phyloP scores from a whole-genome alignment of 2,888 invertebrate genomes.

The Frankliniella fusca region DNA sequence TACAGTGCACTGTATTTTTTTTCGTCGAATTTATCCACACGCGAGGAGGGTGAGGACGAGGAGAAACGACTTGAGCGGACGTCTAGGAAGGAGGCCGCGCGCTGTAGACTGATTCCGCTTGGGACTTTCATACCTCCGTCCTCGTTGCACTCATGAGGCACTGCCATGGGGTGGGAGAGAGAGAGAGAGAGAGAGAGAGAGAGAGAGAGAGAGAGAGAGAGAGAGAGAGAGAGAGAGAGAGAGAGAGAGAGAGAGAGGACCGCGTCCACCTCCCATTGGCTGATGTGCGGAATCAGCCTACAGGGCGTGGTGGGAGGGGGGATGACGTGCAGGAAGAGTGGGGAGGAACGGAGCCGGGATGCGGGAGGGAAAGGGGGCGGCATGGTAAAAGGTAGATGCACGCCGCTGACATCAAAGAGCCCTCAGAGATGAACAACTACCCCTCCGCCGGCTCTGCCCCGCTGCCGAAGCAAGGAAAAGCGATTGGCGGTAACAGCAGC shows the following conservation, averaged over 20 bases:
- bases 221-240: not conserved
- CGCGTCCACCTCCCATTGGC: too few relatives aligned
- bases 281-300: too few relatives aligned
- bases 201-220: not conserved
- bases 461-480: not conserved
- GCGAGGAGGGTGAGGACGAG: too few relatives aligned
- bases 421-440: not conserved
- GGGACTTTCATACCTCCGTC: too few relatives aligned
- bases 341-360: not conserved
- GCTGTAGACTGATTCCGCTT: too few relatives aligned
- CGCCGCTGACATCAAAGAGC: conserved; percentile 1
- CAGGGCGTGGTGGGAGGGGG: not conserved
- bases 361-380: not conserved
- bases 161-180: not conserved
- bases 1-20: too few relatives aligned
- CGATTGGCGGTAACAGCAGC: not conserved
- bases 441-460: not conserved
- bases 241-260: too few relatives aligned
- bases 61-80: too few relatives aligned
- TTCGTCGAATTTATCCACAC: not conserved
- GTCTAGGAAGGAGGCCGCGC: too few relatives aligned
- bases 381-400: not conserved
- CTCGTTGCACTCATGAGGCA: too few relatives aligned
- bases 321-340: not conserved
- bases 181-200: not conserved